These are phyloP conservation scores for Dolichopus griseipennis DNA, from an alignment of 2,888 invertebrate genomes.

Conservation along the genomic window DNA sequence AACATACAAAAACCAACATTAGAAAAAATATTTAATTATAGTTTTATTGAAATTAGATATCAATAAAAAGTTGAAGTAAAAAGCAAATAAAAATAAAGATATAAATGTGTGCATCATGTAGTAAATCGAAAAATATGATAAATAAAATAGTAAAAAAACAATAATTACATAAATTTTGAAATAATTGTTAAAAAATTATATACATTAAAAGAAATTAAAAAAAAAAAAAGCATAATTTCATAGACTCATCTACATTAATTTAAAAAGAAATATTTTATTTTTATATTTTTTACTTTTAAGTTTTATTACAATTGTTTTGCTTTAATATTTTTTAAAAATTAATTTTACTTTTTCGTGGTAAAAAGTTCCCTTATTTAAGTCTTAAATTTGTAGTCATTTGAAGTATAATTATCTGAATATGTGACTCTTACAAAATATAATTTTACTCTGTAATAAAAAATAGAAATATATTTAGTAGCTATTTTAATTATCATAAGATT, in stretches of 20 bases:
- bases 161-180: background rate
- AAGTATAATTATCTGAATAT: background rate
- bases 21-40: no score
- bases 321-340: background rate
- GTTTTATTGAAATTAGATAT: no score
- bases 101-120: no score
- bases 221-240: background rate
- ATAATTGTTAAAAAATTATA: background rate
- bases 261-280: background rate
- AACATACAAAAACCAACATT: no score
- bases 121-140: background rate
- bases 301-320: background rate
- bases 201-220: background rate
- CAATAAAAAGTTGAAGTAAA: no score
- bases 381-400: background rate
- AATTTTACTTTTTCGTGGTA: background rate
- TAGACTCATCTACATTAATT: background rate
- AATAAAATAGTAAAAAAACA: background rate
- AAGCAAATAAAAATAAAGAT: no score
- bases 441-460: background rate
- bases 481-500: background rate
- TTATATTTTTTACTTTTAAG: background rate
- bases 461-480: background rate
- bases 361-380: conserved; percentile 4
- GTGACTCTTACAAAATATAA: background rate